Base-by-base conservation (phyloP, 2,888 invertebrate species). In the Tineola bisselliella region DNA sequence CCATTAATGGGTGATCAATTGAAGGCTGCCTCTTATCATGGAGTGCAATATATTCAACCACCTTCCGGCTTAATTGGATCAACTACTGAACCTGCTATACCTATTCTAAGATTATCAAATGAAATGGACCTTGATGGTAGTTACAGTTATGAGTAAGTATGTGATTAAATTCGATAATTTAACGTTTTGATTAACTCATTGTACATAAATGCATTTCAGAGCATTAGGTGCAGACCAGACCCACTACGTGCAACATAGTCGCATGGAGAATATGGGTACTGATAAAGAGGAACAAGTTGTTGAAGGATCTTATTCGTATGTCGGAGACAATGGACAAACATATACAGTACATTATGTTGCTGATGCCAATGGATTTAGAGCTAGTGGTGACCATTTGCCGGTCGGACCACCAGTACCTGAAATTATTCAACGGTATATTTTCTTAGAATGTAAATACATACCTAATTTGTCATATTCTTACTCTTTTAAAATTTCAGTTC, bases 331-430 rank as follows among this genome's bases (percentile, higher is more conserved):
- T 70, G 90, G 90, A 48, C 87, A 88, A 66, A 87, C 88, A 13
- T 90, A 90, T 64, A 89, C 90, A 13, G 89, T 90, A 4, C 87
- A 89, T 67, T 93, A 93, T 71, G 88, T 91, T 62, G 93, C 93
- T 61, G 93, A 94, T 73, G 91, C 91, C 66, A 92, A 91, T 70
- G 94, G 94, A 62, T 94, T 93, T 79, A 90, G 91, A 70, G 92
- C 93, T 11, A 89, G 89, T 68, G 94, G 94, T 60, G 92, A 92
- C 48, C 94, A 94, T 76, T 77, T 94, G 66, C 94, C 94, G 44
- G 92, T 92, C 33, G 90, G 93, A 8, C 93, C 93, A 44, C 92
- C 93, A 19, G 87, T 93, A 66, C 93, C 93, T 33, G 90, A 89
- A 71, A 91, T 91, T 54, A 92, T 92, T 68, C 89, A 90, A 73